These are phyloP conservation scores for Pygmarrhopalites habei DNA, from an alignment of 1,140 invertebrate species.

Conservation along the genomic window DNA sequence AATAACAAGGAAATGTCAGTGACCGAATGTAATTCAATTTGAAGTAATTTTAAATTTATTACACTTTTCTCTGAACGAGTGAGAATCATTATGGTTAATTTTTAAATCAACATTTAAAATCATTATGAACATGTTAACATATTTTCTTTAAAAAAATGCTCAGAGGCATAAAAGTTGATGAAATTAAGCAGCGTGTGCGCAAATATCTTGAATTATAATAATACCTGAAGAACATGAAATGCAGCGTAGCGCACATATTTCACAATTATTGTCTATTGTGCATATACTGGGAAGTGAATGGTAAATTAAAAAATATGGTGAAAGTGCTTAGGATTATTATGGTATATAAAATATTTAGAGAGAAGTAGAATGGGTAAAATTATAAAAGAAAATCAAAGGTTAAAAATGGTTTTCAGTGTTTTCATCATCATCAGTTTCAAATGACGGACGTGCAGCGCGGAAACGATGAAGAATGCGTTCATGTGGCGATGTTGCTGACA, in stretches of 20 bases:
- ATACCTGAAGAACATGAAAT: no score
- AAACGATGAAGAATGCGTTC: conserved; percentile 56
- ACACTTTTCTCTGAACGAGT: no score
- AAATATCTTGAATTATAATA: no score
- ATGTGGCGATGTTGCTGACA: conserved; percentile 60
- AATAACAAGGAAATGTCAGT: no score
- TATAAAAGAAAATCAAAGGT: neutral
- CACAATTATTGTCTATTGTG: neutral
- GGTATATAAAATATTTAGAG: neutral
- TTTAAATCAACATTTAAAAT: no score
- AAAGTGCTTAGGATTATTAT: neutral
- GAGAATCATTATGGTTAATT: no score
- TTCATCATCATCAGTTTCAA: neutral
- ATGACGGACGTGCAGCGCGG: conserved; percentile 39
- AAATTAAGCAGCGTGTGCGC: no score
- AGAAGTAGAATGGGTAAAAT: neutral
- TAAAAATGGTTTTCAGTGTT: neutral
- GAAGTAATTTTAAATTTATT: no score
- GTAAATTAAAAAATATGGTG: neutral
- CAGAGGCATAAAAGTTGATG: no score
- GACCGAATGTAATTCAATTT: no score
- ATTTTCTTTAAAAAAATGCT: no score
- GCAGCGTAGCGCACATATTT: neutral
- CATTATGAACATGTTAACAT: no score
- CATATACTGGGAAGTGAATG: neutral